Percentiles rank a stretch among this genome's conserved stretches.
These are phyloP conservation scores for Rana temporaria DNA, from an alignment of 2,113 vertebrate species.

Conservation along the genomic window DNA sequence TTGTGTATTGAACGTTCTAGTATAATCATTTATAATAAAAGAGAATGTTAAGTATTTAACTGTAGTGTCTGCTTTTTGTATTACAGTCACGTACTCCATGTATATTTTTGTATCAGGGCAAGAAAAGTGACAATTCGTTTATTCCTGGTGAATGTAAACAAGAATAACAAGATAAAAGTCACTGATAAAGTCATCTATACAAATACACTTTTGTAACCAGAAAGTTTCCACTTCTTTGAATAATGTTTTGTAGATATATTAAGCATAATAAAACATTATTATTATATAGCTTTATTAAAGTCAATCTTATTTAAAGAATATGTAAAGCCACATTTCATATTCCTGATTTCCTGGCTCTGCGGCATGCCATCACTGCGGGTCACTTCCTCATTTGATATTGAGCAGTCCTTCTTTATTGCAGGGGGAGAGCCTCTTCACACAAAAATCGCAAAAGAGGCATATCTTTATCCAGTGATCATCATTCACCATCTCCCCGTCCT, in stretches of 20 bases:
- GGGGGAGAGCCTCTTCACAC: too few relatives aligned
- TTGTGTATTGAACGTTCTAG: neutral
- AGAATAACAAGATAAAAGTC: conserved; percentile 17
- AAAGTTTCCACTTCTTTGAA: neutral
- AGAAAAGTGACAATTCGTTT: conserved; percentile 41
- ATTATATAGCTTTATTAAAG: neutral
- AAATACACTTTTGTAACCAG: conserved; percentile 29
- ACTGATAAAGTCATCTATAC: conserved; percentile 42
- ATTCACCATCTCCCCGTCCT: too few relatives aligned
- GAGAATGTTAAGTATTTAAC: neutral
- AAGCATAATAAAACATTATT: conserved; percentile 26
- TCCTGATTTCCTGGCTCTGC: too few relatives aligned
- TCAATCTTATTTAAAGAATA: conserved; percentile 4
- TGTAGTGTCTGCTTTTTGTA: conserved; percentile 5
- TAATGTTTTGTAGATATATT: conserved; percentile 17
- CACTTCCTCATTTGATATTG: too few relatives aligned
- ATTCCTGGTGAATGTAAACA: conserved; percentile 34
- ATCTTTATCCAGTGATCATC: too few relatives aligned
- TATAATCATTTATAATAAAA: conserved; percentile 1
- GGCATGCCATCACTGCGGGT: too few relatives aligned
- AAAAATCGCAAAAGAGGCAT: too few relatives aligned
- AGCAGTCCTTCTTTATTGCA: too few relatives aligned
- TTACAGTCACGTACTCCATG: conserved; percentile 40
- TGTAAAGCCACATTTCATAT: too few relatives aligned
- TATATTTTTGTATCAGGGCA: conserved; percentile 3